Evolutionary conservation across 2,797 vertebrate genomes (phyloP).

Genomic region (Momotus momota): DNA sequence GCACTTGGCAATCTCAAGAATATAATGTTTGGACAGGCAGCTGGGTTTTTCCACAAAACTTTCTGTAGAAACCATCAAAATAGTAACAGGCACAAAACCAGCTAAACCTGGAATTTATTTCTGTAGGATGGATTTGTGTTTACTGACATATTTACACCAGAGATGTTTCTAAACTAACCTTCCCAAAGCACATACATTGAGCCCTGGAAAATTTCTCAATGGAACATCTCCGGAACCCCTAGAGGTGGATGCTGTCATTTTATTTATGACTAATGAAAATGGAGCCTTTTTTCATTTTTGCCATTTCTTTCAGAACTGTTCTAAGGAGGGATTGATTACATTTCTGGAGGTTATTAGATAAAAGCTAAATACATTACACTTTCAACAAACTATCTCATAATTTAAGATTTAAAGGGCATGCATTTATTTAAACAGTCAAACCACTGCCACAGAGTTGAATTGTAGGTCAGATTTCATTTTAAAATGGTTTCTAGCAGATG

Average conservation of each 20-base stretch:
- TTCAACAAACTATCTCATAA: constrained; percentile 87
- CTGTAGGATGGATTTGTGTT: neutral
- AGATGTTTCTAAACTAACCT: constrained; percentile 29
- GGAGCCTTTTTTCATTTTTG: constrained; percentile 73
- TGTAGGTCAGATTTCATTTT: constrained; percentile 82
- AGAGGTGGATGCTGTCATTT: constrained; percentile 67
- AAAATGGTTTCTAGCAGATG: constrained; percentile 79
- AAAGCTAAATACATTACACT: constrained; percentile 87
- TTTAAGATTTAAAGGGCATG: constrained; percentile 87
- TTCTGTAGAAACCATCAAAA: constrained; percentile 44
- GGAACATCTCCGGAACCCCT: constrained; percentile 66
- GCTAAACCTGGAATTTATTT: constrained; percentile 10
- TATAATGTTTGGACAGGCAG: neutral
- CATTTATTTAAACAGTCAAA: constrained; percentile 78
- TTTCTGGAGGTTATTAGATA: constrained; percentile 84
- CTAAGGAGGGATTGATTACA: constrained; percentile 76
- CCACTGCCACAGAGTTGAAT: constrained; percentile 81
- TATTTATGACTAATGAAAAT: constrained; percentile 80
- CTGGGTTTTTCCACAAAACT: neutral
- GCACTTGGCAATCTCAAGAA: neutral
- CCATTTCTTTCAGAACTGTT: constrained; percentile 78
- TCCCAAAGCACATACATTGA: constrained; percentile 30
- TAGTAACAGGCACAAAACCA: neutral
- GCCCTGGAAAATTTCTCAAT: constrained; percentile 63
- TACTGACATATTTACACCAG: neutral